Evolutionary conservation across 1,140 invertebrate genomes (phyloP).

Genomic region (Cyclina sinensis): DNA sequence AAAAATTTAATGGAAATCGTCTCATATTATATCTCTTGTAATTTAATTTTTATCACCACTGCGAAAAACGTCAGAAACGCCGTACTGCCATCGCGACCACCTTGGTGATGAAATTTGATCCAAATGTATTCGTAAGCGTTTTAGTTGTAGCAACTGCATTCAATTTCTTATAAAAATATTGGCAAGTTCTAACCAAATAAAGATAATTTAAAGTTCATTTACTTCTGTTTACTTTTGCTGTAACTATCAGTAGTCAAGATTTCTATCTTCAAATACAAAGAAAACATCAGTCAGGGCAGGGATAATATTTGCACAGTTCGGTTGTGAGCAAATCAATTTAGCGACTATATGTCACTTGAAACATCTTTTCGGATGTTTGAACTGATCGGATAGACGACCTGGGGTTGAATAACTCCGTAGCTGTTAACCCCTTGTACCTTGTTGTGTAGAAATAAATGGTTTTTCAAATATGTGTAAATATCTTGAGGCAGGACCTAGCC

Average conservation of each 20-base stretch:
- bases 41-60: too few species aligned
- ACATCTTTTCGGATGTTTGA: slow-evolving; percentile 18
- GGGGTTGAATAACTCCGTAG: not conserved
- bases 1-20: too few species aligned
- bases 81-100: not conserved
- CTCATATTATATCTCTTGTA: too few species aligned
- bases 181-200: slow-evolving; percentile 28
- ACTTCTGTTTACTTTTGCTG: not conserved
- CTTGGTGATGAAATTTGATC: not conserved
- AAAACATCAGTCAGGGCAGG: not conserved
- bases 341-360: not conserved
- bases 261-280: slow-evolving; percentile 29
- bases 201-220: slow-evolving; percentile 35
- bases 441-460: not conserved
- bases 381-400: not conserved
- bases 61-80: too few species aligned
- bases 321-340: slow-evolving; percentile 8
- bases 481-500: not conserved
- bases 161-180: slow-evolving; percentile 39
- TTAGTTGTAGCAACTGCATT: not conserved
- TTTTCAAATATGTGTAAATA: not conserved
- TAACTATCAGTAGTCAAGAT: slow-evolving; percentile 12
- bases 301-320: slow-evolving; percentile 32
- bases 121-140: not conserved
- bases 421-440: not conserved